Evolutionary conservation across 2,113 vertebrate species (phyloP), one percentile per base, ranked within the genome.

Genomic region (Zosterops hypoxanthus): DNA sequence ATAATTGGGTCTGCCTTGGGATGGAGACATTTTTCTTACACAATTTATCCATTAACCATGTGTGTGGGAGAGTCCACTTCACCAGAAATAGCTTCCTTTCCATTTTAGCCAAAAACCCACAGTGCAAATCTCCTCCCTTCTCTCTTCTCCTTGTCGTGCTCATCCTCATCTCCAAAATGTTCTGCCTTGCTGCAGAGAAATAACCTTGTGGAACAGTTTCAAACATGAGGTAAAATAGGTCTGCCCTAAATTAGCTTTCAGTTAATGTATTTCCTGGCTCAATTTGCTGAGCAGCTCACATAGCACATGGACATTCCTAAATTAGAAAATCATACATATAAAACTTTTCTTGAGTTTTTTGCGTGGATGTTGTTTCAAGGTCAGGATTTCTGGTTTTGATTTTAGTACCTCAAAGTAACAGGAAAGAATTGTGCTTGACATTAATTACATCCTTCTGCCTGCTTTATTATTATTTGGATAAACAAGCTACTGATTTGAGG

Each of bases 401-500:
- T 96, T 96, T 90, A 86, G 59, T 80, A 88, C 93, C 90, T 95
- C 87, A 94, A 90, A 95, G 82, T 86, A 92, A 69, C 85, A 88
- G 87, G 82, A 91, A 82, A 87, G 85, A 90, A 95, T 94, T 92
- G 90, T 93, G 75, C 85, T 95, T 95, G 94, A 95, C 91, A 73
- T 94, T 95, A 97, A 95, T 95, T 95, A 77, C 95, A 91, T 95
- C 94, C 92, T 94, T 94, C 71, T 96, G 90, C 87, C 83, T 95
- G 79, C 85, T 95, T 95, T 96, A 90, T 96, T 97, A 88, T 95
- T 97, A 95, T 95, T 95, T 96, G 88, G 92, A 88, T 93, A 96
- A 96, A 94, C 94, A 94, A 88, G 87, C 91, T 94, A 95, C 95
- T 88, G 87, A 94, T 95, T 95, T 86, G 82, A 88, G 79, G 78